Percentiles rank a stretch among this genome's conserved stretches.
Evolutionary conservation across 2,797 vertebrate genomes (phyloP).

Genomic region (Falco novaeseelandiae): DNA sequence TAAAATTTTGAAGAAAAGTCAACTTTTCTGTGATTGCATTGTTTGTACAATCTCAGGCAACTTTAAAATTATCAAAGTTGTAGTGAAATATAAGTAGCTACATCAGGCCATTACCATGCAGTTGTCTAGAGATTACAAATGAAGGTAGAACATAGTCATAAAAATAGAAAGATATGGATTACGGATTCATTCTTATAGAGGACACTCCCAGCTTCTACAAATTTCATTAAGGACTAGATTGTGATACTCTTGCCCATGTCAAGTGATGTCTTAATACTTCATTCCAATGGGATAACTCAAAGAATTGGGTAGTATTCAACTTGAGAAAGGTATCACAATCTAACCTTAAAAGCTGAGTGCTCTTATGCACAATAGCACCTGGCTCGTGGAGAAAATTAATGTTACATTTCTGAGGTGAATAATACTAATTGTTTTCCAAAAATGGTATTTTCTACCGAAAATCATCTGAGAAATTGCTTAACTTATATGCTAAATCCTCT

Average conservation of each 20-base stretch:
- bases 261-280: slow-evolving; percentile 24
- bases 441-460: slow-evolving; percentile 14
- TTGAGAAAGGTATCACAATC: not conserved
- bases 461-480: not conserved
- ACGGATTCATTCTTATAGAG: not conserved
- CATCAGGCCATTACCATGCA: not conserved
- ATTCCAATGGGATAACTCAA: slow-evolving; percentile 17
- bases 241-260: not conserved
- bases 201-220: not conserved
- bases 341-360: not conserved
- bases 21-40: not conserved
- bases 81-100: not conserved
- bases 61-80: not conserved
- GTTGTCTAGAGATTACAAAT: not conserved
- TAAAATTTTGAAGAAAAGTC: not conserved
- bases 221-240: slow-evolving; percentile 7
- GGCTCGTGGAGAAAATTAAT: not conserved
- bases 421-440: not conserved
- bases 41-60: not conserved
- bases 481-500: not conserved
- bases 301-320: not conserved
- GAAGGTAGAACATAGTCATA: not conserved
- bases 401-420: not conserved
- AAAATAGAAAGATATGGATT: slow-evolving; percentile 4
- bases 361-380: not conserved